These are phyloP conservation scores for Ailuropoda melanoleuca DNA, from an alignment of 2,113 vertebrate species.

Conservation along the genomic window DNA sequence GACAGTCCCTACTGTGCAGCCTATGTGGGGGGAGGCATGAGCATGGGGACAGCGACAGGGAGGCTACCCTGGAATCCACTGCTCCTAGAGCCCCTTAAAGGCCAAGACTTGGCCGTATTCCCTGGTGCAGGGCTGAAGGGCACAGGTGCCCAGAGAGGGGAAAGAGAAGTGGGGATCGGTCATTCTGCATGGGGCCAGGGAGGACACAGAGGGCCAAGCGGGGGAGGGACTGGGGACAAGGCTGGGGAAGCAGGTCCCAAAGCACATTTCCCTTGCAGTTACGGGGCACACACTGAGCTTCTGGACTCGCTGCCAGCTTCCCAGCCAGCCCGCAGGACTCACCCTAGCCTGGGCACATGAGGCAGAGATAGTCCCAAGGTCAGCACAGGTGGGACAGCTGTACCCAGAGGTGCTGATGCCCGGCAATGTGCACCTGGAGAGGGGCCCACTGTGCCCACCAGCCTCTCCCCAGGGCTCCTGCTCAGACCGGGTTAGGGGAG, in stretches of 20 bases:
- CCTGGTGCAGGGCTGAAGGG: not conserved
- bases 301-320: rapidly evolving
- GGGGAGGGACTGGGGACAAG: not conserved
- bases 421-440: not conserved
- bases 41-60: rapidly evolving
- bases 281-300: not conserved
- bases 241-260: no score
- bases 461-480: not conserved
- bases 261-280: not conserved
- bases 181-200: not conserved
- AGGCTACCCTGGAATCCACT: not conserved
- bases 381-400: not conserved
- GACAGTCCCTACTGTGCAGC: not conserved
- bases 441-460: not conserved
- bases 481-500: not conserved
- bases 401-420: not conserved
- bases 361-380: not conserved
- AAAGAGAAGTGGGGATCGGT: no score
- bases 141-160: not conserved
- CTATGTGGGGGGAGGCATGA: not conserved
- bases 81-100: no score
- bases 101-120: no score
- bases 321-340: not conserved
- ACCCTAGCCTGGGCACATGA: not conserved
- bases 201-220: not conserved